These are phyloP conservation scores for Zonitis immaculata DNA, from an alignment of 2,888 invertebrate species.

Conservation along the genomic window DNA sequence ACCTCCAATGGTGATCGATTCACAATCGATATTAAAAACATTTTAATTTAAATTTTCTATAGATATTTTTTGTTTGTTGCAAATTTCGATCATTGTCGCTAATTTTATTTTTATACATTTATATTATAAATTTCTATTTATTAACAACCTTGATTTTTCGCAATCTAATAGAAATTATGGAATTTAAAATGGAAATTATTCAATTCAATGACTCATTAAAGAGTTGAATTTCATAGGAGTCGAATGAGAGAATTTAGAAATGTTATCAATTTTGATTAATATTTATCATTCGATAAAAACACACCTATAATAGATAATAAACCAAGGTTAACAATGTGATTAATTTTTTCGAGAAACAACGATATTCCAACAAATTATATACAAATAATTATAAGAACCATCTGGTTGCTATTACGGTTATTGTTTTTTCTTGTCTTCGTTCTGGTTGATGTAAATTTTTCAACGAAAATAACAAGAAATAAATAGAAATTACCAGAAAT, in stretches of 20 bases:
- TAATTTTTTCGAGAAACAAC: neutral
- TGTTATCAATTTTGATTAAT: neutral
- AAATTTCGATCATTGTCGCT: neutral
- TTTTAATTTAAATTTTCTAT: neutral
- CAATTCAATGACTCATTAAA: neutral
- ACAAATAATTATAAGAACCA: too few relatives aligned
- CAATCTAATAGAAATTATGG: too few relatives aligned
- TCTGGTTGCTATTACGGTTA: neutral
- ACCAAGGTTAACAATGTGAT: neutral
- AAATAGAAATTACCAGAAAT: neutral
- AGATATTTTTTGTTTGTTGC: neutral
- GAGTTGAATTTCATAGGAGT: neutral
- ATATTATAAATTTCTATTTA: neutral
- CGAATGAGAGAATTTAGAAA: neutral
- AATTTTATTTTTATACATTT: neutral
- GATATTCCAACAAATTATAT: too few relatives aligned
- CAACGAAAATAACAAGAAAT: neutral
- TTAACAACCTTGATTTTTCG: too few relatives aligned
- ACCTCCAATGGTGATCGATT: neutral
- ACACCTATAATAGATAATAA: neutral
- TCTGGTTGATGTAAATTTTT: neutral
- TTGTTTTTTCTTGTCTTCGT: neutral
- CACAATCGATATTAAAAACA: too few relatives aligned
- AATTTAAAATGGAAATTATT: neutral
- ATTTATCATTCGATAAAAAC: neutral